A percentile compares a stretch with the other conserved stretches of the same genome.
Evolutionary conservation across 2,888 invertebrate species (phyloP).

Genomic region (Orthosia incerta): DNA sequence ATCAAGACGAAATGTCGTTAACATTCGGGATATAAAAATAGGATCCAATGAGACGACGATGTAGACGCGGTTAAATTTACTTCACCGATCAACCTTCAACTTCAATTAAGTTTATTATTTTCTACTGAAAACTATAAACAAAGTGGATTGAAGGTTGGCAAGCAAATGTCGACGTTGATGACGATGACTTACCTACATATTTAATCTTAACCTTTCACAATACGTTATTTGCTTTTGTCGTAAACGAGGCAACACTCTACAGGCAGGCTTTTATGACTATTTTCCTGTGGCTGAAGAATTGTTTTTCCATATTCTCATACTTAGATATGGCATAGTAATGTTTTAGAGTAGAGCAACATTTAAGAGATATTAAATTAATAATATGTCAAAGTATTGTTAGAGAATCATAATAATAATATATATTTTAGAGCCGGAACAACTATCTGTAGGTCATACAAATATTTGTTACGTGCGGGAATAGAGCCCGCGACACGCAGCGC

Average conservation of each 20-base stretch:
- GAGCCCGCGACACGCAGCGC: too few species aligned
- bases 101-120: constrained; percentile 18
- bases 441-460: too few species aligned
- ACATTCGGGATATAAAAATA: constrained; percentile 25
- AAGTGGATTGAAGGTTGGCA: constrained; percentile 32
- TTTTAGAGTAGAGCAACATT: not conserved
- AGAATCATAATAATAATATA: too few species aligned
- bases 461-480: too few species aligned
- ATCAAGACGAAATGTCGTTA: constrained; percentile 9
- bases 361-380: not conserved
- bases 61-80: constrained; percentile 13
- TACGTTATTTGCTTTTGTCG: constrained; percentile 9
- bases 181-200: not conserved
- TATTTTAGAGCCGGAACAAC: too few species aligned
- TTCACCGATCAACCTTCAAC: constrained; percentile 27
- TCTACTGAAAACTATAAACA: constrained; percentile 14
- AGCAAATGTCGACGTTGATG: not conserved
- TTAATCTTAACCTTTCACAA: constrained; percentile 17
- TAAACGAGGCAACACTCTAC: not conserved
- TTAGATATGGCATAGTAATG: too few species aligned
- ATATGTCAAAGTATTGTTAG: too few species aligned
- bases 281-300: not conserved
- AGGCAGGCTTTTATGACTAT: not conserved
- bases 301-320: not conserved
- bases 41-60: not conserved